These are phyloP conservation scores for Sigmodon hispidus DNA, from an alignment of 2,113 vertebrate species.

Conservation along the genomic window DNA sequence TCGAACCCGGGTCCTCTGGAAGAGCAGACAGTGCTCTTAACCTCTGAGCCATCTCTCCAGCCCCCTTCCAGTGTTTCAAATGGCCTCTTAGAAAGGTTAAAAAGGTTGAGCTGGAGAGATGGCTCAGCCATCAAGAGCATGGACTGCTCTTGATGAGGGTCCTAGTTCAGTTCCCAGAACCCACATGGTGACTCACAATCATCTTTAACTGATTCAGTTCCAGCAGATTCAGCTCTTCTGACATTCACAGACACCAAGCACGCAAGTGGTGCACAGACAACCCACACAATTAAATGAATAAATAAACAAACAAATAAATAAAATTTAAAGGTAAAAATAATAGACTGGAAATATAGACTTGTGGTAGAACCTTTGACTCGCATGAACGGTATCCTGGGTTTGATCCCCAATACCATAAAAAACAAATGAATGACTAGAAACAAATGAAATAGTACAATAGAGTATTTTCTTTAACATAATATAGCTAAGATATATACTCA, in stretches of 20 bases:
- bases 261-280: not conserved
- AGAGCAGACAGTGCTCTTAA: too few species aligned
- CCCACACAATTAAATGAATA: not conserved
- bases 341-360: not conserved
- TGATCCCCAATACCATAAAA: not conserved
- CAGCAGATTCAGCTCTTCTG: not conserved
- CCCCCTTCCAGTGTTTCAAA: not conserved
- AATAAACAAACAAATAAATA: not conserved
- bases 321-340: not conserved
- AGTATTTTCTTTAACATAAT: not conserved
- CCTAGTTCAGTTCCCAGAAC: not conserved
- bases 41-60: too few species aligned
- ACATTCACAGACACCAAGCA: too few species aligned
- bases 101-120: not conserved
- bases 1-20: too few species aligned
- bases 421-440: not conserved
- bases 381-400: not conserved
- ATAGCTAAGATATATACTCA: not conserved
- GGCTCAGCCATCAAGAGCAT: not conserved
- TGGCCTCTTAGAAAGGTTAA: not conserved
- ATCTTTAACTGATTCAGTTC: not conserved
- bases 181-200: not conserved
- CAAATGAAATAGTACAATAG: not conserved
- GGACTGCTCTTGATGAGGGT: not conserved
- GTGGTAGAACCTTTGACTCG: not conserved